Evolutionary conservation across 2,888 invertebrate species (phyloP).

Genomic region (Drosophila phalerata): DNA sequence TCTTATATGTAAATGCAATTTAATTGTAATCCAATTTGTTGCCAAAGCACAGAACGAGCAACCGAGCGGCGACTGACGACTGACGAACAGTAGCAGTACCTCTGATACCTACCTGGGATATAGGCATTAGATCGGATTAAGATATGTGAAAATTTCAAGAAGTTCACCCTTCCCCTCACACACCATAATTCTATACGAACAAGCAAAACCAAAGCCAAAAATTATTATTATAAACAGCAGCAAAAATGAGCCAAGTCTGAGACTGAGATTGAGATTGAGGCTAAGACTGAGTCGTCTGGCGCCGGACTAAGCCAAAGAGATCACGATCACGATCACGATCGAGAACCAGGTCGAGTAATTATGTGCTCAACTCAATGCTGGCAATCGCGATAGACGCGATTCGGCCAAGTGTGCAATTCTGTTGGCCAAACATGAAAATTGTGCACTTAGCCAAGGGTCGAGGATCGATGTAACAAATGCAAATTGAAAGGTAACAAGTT

Average conservation of each 20-base stretch:
- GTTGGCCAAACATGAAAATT: conserved; percentile 60
- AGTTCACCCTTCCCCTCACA: conserved; percentile 60
- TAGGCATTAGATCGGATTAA: conserved; percentile 77
- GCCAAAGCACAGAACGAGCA: conserved; percentile 53
- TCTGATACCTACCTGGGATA: conserved; percentile 57
- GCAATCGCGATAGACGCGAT: conserved; percentile 31
- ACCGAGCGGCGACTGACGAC: conserved; percentile 23
- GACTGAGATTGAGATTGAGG: conserved; percentile 5
- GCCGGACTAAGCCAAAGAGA: conserved; percentile 66
- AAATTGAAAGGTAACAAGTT: conserved; percentile 32
- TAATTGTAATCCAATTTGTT: conserved; percentile 81
- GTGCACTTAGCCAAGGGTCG: conserved; percentile 59
- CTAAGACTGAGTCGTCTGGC: conserved; percentile 57
- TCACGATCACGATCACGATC: conserved; percentile 37
- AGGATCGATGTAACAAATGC: conserved; percentile 18
- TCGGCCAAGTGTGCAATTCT: conserved; percentile 64
- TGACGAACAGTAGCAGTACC: conserved; percentile 59
- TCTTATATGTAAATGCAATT: conserved; percentile 77
- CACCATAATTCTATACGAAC: conserved; percentile 26
- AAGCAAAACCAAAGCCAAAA: conserved; percentile 22
- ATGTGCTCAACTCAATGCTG: conserved; percentile 60
- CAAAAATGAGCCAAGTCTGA: conserved; percentile 1
- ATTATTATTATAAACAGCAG: conserved; percentile 56
- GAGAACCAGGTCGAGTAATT: conserved; percentile 51
- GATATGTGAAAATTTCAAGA: conserved; percentile 54